Conservation (phyloP, 2,797 vertebrate species). For the Lepidocolaptes lacrymiger region DNA sequence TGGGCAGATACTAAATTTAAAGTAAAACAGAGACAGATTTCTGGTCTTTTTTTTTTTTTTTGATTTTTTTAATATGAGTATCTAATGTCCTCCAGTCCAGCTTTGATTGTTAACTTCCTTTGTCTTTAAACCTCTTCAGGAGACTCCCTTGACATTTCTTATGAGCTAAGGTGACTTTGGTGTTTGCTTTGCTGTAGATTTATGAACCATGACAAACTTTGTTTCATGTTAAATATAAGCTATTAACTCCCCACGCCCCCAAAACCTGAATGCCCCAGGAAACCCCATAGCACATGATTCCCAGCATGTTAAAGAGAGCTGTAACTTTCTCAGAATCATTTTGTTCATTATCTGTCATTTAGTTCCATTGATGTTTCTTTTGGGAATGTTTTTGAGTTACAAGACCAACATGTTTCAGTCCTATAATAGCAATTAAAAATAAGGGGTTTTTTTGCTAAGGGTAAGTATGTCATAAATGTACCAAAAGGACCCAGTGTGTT, state of each 20-base stretch:
- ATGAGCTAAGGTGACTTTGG: background rate
- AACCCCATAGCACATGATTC: background rate
- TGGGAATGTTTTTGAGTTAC: background rate
- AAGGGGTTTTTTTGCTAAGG: background rate
- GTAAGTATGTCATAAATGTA: background rate
- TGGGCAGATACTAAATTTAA: background rate
- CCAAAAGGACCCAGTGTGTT: fast-evolving
- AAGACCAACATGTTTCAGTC: background rate
- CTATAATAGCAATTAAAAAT: background rate
- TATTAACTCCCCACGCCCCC: background rate
- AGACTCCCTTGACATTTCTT: background rate
- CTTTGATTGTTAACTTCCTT: background rate
- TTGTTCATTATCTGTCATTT: background rate
- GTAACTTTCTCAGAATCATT: background rate
- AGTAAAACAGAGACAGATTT: background rate
- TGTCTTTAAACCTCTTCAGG: background rate
- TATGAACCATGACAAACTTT: background rate
- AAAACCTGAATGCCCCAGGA: background rate
- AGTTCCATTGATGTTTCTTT: background rate
- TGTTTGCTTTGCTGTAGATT: background rate
- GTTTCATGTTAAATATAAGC: background rate
- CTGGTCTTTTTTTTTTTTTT: background rate
- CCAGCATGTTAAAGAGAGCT: background rate
- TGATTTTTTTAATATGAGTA: background rate
- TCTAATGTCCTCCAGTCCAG: background rate